phyloP scores from a whole-genome alignment of 30 jellyfish, hydroid and myxozoan species.

The Sanderia malayensis region DNA sequence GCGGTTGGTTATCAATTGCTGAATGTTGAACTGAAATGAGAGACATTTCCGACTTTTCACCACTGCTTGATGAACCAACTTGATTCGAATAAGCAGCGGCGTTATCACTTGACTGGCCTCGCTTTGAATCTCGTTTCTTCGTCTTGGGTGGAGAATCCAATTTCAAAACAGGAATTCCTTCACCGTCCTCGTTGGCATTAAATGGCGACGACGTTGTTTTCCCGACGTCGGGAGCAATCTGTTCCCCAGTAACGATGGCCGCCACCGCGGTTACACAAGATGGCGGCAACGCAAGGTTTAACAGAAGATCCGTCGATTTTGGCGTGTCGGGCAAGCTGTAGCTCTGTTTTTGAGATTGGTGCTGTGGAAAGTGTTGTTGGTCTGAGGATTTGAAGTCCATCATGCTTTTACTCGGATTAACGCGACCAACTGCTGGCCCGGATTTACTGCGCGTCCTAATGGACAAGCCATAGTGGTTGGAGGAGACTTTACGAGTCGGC shows the following conservation, averaged over 20 bases:
- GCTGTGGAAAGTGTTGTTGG: no score
- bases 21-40: constrained; percentile 22
- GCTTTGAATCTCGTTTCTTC: constrained; percentile 58
- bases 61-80: neutral
- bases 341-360: no score
- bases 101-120: constrained; percentile 19
- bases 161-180: constrained; percentile 49
- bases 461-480: neutral
- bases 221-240: no score
- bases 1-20: constrained; percentile 33
- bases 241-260: no score
- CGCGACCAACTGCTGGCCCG: neutral
- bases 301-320: neutral
- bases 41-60: constrained; percentile 16
- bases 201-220: neutral
- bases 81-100: no score
- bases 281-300: neutral
- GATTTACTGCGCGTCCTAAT: constrained; percentile 29
- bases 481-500: neutral
- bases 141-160: constrained; percentile 62
- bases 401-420: constrained; percentile 1
- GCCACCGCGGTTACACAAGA: neutral
- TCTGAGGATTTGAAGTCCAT: neutral
- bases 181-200: constrained; percentile 4
- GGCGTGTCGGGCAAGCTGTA: constrained; percentile 1